Conservation (phyloP, 2,888 invertebrate species). For the Nephrotoma flavescens region DNA sequence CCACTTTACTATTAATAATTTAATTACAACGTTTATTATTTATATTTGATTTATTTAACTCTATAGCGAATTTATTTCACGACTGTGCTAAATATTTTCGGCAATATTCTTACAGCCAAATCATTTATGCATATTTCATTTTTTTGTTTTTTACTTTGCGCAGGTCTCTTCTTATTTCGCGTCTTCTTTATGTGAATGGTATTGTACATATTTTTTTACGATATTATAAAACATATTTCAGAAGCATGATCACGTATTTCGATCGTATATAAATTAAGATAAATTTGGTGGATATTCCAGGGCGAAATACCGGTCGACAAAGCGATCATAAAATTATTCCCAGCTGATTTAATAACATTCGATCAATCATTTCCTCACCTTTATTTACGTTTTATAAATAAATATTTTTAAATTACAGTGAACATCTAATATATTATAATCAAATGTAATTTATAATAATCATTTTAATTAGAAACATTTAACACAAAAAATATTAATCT, state of each 20-base stretch:
- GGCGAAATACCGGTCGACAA: background rate
- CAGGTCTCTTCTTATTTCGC: background rate
- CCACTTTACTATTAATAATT: background rate
- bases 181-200: background rate
- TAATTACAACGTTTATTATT: background rate
- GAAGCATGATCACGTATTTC: background rate
- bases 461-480: background rate
- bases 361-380: background rate
- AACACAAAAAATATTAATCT: background rate
- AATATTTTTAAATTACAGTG: background rate
- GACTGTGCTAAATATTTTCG: background rate
- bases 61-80: background rate
- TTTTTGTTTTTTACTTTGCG: background rate
- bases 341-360: background rate
- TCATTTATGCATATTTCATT: background rate
- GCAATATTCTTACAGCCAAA: background rate
- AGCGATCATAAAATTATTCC: background rate
- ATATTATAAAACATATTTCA: background rate
- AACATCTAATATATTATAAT: background rate
- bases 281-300: background rate
- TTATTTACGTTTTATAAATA: background rate
- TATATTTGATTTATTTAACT: background rate
- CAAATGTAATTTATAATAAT: background rate
- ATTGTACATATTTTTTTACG: background rate
- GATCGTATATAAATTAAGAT: background rate